Evolutionary conservation across 1,140 invertebrate species (phyloP).

Genomic region (Drosophila repleta): DNA sequence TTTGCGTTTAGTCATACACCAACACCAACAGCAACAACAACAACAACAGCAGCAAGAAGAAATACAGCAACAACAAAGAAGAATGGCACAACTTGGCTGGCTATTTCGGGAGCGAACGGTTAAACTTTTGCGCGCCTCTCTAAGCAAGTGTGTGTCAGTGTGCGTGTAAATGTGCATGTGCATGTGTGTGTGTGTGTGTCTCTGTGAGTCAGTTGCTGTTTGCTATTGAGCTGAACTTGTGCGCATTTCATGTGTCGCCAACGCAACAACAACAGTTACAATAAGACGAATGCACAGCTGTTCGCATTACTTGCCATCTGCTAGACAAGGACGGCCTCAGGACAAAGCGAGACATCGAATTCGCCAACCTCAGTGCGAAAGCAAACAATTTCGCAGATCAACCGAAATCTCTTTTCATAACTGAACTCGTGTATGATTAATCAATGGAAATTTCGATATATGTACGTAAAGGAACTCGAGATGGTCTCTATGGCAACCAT

Average conservation of each 20-base stretch:
- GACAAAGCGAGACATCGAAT: constrained; percentile 6
- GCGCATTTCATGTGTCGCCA: constrained; percentile 39
- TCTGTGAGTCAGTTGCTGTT: constrained; percentile 40
- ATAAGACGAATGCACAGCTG: constrained; percentile 23
- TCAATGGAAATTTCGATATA: too few relatives aligned
- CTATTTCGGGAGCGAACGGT: constrained; percentile 75
- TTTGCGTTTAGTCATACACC: constrained; percentile 64
- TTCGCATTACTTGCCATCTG: constrained; percentile 3
- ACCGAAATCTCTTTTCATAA: background rate
- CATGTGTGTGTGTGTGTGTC: constrained; percentile 2
- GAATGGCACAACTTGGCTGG: constrained; percentile 59
- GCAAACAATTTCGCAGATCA: background rate
- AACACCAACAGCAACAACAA: constrained; percentile 32
- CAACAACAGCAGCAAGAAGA: background rate
- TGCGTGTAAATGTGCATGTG: background rate
- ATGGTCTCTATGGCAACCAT: too few relatives aligned
- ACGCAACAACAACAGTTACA: constrained; percentile 33
- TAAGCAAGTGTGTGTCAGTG: constrained; percentile 15
- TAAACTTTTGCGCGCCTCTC: constrained; percentile 43
- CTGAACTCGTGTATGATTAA: background rate
- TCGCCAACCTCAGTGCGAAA: background rate
- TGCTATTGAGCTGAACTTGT: constrained; percentile 24
- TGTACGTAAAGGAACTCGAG: background rate
- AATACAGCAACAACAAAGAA: background rate
- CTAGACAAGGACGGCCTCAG: constrained; percentile 25